Base-by-base conservation (phyloP, 2,113 vertebrate species). In the Ornithorhynchus anatinus region DNA sequence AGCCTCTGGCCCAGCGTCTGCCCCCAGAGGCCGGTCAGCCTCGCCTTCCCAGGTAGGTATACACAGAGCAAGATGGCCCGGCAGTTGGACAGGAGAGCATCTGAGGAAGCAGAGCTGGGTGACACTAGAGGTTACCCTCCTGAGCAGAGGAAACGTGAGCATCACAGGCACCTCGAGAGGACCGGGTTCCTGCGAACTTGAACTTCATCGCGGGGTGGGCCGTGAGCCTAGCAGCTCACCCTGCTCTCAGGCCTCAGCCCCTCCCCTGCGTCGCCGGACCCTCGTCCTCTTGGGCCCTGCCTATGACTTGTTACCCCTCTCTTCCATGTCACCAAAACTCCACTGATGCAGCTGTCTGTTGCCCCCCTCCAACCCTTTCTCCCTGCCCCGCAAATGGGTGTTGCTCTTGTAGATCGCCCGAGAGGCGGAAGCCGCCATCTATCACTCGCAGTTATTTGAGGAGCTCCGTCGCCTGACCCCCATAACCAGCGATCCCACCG, bases 341-440 rank as follows among this genome's bases (percentile, higher is more conserved):
- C 1, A 69, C 69, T 90, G 92, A 90, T 0, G 42, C 40, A 87
- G 84, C 84, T 57, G 86, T 78, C 67, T 80, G 88, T 79, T 82
- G 63, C 37, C 66, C 77, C 63, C 60, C 19, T 59, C 64, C 31
- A 16, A 14, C 31, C 19, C 60, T 77, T 79, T 84, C 72, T 72
- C 76, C 71, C 17, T 81, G 75, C 84, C 75, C 74, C 71, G 89
- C n/a, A n/a, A 80, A 89, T 3, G 80, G 86, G 0, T 87, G 76
- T 93, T 86, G 85, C 91, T 86, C 89, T 92, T 85, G 33, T 89
- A 99, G 98, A 98, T 99, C 84, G 96, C 98, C 84, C 96, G 97
- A 62, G 98, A 99, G 91, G 98, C 97, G 48, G 97, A 99, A 90
- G 98, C 96, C 17, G 97, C 97, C 88, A 97, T 96, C 95, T 99